Conservation (phyloP, 2,797 vertebrate species). For the Lemur catta region DNA sequence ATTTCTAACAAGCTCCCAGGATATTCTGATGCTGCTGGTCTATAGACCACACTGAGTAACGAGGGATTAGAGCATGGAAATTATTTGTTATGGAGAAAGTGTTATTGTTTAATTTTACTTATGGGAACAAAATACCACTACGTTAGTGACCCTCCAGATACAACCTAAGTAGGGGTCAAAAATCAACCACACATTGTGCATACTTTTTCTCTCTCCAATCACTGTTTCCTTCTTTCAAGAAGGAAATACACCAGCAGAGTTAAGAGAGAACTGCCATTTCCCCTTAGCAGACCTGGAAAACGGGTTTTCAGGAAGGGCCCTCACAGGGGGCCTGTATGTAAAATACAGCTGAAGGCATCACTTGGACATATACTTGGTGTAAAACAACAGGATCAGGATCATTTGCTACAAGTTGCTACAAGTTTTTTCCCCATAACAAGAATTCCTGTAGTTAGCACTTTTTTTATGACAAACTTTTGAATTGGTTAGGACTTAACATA, state of each 20-base stretch:
- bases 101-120: background rate
- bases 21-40: background rate
- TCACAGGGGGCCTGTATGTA: background rate
- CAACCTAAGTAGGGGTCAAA: background rate
- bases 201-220: background rate
- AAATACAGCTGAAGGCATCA: background rate
- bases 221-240: background rate
- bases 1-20: background rate
- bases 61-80: background rate
- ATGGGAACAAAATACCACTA: background rate
- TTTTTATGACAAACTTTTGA: slow-evolving; percentile 57
- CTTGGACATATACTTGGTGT: slow-evolving; percentile 17
- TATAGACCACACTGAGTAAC: background rate
- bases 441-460: slow-evolving; percentile 39
- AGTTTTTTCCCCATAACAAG: background rate
- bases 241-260: background rate
- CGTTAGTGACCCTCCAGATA: background rate
- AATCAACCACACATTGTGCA: rapidly evolving
- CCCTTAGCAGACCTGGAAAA: background rate
- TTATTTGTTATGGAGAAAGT: background rate
- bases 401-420: slow-evolving; percentile 45
- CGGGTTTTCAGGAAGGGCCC: background rate
- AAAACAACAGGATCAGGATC: slow-evolving; percentile 32
- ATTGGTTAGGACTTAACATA: slow-evolving; percentile 57
- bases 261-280: background rate